Evolutionary conservation across 2,797 vertebrate genomes (phyloP), one percentile per base, ranked within the genome.

Genomic region (Coracias cyanogaster): DNA sequence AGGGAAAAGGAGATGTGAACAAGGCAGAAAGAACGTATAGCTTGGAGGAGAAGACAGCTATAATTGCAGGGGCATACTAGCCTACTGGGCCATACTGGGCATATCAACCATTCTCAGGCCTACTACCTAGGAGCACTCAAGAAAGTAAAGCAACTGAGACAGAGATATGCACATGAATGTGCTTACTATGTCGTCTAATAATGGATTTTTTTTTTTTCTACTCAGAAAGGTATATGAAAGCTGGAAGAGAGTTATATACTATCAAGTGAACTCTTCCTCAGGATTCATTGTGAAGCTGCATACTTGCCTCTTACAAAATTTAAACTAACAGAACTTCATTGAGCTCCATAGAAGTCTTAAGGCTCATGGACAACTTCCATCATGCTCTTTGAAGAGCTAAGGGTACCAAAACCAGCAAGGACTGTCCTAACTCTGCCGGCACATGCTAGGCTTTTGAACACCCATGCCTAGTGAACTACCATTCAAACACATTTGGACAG

Each of bases 381-480:
- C 13, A 26, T 4, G 12, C 7, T 76, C 41, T 87, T 43, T 21
- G 6, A 58, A 73, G n/a, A 55, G 7, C 9, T 29, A 26, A 76
- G 6, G 17, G 12, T n/a, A 37, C 7, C 4, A 74, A 87, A 70
- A 33, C 3, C 5, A 64, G 4, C 15, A 57, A 37, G 12, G 26
- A 41, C 6, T 13, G n/a, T 46, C 15, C 13, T 28, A 77, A 7
- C 19, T 31, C 60, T 91, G 9, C 22, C 67, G 65, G 48, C 55
- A 4, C 7, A 25, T 1, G 6, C 8, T 29, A 54, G 46, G 8
- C 4, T 82, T 66, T 19, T 62, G 43, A 82, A 18, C 5, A 18
- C 8, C 19, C 5, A 3, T 10, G 2, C 33, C 49, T 16, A 14
- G 14, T 1, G 1, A 69, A 28, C 7, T 28, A 15, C 10, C 25